phyloP scores from a whole-genome alignment of 2,113 vertebrate genomes.

The Podocnemis expansa region DNA sequence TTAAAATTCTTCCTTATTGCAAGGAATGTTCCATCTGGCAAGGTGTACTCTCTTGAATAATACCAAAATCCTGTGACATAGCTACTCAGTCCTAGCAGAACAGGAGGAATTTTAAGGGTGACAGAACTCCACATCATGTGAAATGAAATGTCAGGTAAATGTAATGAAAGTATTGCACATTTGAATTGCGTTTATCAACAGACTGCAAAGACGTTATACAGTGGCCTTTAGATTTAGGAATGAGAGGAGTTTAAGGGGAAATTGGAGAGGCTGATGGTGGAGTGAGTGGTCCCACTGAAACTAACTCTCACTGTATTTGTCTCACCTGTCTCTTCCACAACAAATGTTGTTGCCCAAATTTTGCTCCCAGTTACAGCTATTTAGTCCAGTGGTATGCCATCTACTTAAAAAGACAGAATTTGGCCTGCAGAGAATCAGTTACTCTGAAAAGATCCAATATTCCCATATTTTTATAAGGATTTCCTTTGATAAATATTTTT shows the following conservation, averaged over 20 bases:
- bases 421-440: background rate
- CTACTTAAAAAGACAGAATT: background rate
- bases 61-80: background rate
- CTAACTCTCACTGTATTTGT: background rate
- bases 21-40: background rate
- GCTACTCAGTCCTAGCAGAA: background rate
- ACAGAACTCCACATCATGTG: background rate
- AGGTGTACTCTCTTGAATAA: background rate
- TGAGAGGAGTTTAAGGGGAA: too few species aligned
- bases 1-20: background rate
- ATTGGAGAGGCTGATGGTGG: background rate
- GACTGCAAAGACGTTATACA: rapidly evolving
- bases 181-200: background rate
- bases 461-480: background rate
- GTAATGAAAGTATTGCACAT: background rate
- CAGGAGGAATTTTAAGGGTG: conserved; percentile 2
- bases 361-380: background rate
- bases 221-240: background rate
- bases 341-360: background rate
- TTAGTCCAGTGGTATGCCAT: background rate
- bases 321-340: background rate
- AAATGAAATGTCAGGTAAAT: background rate
- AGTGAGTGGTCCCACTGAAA: background rate
- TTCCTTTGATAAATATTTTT: background rate
- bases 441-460: background rate